Percentiles rank a stretch among this genome's conserved stretches.
phyloP scores from a whole-genome alignment of 1,140 invertebrate genomes.

The Calliopsis andreniformis region DNA sequence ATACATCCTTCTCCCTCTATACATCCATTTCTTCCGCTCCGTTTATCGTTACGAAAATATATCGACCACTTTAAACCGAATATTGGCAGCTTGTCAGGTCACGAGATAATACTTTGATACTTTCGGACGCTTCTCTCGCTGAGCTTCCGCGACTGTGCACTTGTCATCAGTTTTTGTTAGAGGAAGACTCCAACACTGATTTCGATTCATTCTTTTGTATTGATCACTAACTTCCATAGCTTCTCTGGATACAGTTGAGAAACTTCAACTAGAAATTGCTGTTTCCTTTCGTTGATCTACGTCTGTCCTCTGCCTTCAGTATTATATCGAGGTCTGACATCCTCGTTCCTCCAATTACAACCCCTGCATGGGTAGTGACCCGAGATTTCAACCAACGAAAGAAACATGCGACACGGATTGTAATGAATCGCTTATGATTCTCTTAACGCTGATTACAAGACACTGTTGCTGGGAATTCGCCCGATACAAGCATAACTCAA shows the following conservation, averaged over 20 bases:
- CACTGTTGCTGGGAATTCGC: too few relatives aligned
- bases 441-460: too few relatives aligned
- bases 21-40: neutral
- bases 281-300: too few relatives aligned
- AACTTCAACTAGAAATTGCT: neutral
- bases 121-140: too few relatives aligned
- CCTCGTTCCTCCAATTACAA: neutral
- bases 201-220: too few relatives aligned
- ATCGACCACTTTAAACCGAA: conserved; percentile 6
- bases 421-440: neutral
- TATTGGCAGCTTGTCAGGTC: conserved; percentile 17
- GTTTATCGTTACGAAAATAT: conserved; percentile 24
- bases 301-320: neutral
- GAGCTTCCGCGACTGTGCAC: too few relatives aligned
- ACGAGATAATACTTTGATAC: conserved; percentile 8
- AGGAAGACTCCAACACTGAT: too few relatives aligned
- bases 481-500: too few relatives aligned
- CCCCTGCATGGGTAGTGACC: neutral
- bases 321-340: conserved; percentile 8
- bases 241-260: too few relatives aligned
- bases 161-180: too few relatives aligned
- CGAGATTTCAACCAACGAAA: conserved; percentile 4
- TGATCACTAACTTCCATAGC: too few relatives aligned
- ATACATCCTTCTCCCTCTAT: neutral
- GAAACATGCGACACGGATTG: neutral